Evolutionary conservation across 2,888 invertebrate genomes (phyloP), one percentile per base, ranked within the genome.

Genomic region (Baccha elongata): DNA sequence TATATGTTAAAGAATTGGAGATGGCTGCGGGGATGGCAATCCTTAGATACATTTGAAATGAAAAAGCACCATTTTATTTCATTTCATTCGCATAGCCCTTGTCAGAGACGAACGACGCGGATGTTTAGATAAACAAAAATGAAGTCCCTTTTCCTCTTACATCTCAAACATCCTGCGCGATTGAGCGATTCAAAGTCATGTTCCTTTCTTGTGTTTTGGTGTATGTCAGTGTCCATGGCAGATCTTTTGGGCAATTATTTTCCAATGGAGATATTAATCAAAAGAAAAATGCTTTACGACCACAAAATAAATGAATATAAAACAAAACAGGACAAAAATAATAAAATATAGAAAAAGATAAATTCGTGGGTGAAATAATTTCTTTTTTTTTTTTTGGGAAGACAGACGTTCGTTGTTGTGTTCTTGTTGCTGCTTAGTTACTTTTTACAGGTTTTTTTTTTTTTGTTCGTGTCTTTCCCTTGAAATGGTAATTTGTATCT

Each of bases 221-320:
- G 67, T 75, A 60, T 75, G 69, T 81, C 80, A 74, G 68, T 81
- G 80, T 81, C 74, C 74, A 60, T 75, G 69, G 80, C 80, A 81
- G 80, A 75, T 71, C 80, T 81, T 69, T 71, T 71, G 69, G 75
- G 80, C 80, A 81, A 81, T 81, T 81, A 81, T 81, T 81, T 81
- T 81, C 58, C 80, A 21, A 74, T 37, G 65, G 64, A 75, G 74
- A 81, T 75, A 81, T 81, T 75, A 75, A 81, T 81, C 80, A 81
- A 75, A 81, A 69, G 52, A 67, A 81, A 81, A 81, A 81, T 58
- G 64, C 64, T 71, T 40, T 58, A 58, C 55, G 40, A 37, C 55
- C 69, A 58, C 80, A 71, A 40, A 74, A 58, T 37, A 55, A 69
- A 69, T 69, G 17, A 44, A 60, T 44, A 42, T 44, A 42, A 42